Evolutionary conservation across 2,797 vertebrate genomes (phyloP), one percentile per base, ranked within the genome.

Genomic region (Ciconia nigra): DNA sequence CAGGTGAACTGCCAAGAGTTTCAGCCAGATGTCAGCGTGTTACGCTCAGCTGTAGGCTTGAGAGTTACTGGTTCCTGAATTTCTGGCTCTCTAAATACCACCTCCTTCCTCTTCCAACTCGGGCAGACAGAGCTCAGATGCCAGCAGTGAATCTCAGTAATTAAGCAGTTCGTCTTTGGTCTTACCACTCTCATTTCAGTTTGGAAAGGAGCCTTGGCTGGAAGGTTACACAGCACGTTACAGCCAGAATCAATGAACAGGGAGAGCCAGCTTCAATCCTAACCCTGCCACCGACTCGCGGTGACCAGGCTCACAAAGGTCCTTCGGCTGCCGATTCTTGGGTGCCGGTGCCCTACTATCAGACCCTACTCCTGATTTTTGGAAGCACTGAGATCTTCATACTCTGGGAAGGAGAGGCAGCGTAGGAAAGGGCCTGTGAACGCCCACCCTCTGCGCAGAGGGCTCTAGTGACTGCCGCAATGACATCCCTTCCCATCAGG

Each of bases 1-100:
- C 58, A 67, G 73, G 79, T 76, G 89, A 95, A 72, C 42, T 58
- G 85, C 78, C 89, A 85, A 31, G 82, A 84, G 42, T 65, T 87
- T 69, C 95, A 90, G 90, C 93, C 96, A 94, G 92, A 83, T 84
- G 76, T 88, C 94, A 96, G 85, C 95, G 39, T 3, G 5, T 55
- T 81, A 77, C 59, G 25, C 55, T 80, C 76, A 13, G 46, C 76
- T 93, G 66, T 8, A 67, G 47, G 28, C 71, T 87, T 26, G 35
- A 47, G 67, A 89, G 89, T 69, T 83, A 46, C 61, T 54, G 42
- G 37, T 54, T 95, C 82, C 71, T 83, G 41, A 71, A 89, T 85
- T 92, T 89, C 71, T 83, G 83, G 37, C 84, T 95, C 26, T 80
- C 71, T 72, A 28, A 83, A 76, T 46, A 24, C 29, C 37, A 52